Conservation (phyloP, 2,888 invertebrate genomes). For the Limenitis camilla region DNA sequence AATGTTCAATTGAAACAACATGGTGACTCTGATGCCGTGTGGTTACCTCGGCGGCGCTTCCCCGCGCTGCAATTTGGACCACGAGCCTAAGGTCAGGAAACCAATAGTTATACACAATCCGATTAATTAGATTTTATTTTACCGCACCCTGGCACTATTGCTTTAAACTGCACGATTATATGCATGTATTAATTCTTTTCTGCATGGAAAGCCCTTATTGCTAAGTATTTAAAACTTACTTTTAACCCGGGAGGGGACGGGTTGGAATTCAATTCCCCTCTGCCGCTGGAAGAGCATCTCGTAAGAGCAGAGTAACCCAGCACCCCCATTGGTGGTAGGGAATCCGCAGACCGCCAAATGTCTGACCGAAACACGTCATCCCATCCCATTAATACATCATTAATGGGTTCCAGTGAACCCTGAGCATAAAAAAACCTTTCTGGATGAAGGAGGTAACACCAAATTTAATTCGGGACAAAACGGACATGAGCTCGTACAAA, state of each 20-base stretch:
- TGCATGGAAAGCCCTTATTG: too few species aligned
- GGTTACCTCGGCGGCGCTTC: conserved; percentile 76
- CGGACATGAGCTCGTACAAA: conserved; percentile 42
- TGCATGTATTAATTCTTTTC: not conserved
- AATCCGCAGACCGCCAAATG: too few species aligned
- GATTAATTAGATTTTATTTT: conserved; percentile 4
- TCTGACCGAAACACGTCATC: too few species aligned
- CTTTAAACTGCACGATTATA: conserved; percentile 9
- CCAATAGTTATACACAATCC: conserved; percentile 17
- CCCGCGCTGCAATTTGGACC: conserved; percentile 69
- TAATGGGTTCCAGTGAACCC: not conserved
- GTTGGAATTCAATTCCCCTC: too few species aligned
- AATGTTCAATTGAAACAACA: conserved; percentile 48
- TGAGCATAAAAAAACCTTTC: not conserved
- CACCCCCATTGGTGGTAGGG: too few species aligned
- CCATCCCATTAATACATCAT: too few species aligned
- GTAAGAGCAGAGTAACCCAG: too few species aligned
- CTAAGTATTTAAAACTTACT: too few species aligned
- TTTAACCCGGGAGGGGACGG: too few species aligned
- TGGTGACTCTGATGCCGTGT: conserved; percentile 81
- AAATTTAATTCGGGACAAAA: conserved; percentile 54
- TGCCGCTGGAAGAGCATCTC: too few species aligned
- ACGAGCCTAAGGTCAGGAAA: conserved; percentile 68
- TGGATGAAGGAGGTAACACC: conserved; percentile 41
- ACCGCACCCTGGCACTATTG: conserved; percentile 10